These are phyloP conservation scores for Rhagonycha fulva DNA, from an alignment of 2,888 invertebrate genomes.

Conservation along the genomic window DNA sequence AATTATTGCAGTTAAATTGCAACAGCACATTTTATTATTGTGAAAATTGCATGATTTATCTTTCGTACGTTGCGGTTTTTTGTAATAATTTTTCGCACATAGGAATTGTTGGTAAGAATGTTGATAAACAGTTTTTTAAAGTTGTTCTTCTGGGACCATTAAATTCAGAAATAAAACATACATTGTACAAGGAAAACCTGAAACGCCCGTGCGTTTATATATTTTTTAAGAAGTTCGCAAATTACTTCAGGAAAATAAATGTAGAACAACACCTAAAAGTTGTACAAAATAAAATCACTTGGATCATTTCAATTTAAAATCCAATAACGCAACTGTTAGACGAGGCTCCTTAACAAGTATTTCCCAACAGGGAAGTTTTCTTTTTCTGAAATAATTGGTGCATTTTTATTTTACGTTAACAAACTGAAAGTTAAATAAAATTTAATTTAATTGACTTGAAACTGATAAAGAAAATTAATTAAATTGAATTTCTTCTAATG, in stretches of 20 bases:
- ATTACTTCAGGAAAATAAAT: not conserved
- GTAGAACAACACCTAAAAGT: constrained; percentile 9
- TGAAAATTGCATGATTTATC: not conserved
- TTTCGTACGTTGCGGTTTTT: not conserved
- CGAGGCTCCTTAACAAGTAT: constrained; percentile 12
- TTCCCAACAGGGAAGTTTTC: constrained; percentile 11
- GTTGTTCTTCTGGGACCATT: constrained; percentile 10
- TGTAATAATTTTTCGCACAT: constrained; percentile 11
- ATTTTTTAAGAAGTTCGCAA: not conserved
- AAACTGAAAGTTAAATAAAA: constrained; percentile 3
- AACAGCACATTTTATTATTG: not conserved
- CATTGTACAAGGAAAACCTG: not conserved
- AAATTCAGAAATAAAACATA: constrained; percentile 10
- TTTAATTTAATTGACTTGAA: not conserved
- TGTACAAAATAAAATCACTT: constrained; percentile 9
- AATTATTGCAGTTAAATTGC: not conserved
- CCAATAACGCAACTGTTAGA: constrained; percentile 9
- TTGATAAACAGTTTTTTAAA: constrained; percentile 18
- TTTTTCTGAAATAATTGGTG: constrained; percentile 13
- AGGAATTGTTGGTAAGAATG: constrained; percentile 13
- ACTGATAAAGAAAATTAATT: not conserved
- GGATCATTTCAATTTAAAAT: constrained; percentile 14
- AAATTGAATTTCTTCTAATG: not conserved
- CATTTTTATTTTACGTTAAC: constrained; percentile 9
- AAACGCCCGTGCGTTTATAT: not conserved